Evolutionary conservation across 2,113 vertebrate species (phyloP).

Genomic region (Romanogobio albipinnatus): DNA sequence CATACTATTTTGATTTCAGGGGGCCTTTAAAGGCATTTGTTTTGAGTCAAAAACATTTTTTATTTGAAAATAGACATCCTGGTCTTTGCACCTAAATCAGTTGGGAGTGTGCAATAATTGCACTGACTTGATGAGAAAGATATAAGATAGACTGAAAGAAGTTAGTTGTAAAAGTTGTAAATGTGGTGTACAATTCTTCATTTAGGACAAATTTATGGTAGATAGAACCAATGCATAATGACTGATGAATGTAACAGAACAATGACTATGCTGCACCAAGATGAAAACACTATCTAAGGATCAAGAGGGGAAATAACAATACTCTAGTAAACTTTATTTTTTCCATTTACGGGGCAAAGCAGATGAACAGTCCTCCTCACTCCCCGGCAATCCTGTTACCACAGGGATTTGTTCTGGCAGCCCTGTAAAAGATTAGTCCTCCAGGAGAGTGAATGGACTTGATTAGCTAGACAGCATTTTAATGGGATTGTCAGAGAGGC

Average conservation of each 20-base stretch:
- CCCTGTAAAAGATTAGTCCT: conserved; percentile 81
- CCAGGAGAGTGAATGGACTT: conserved; percentile 79
- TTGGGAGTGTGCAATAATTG: neutral
- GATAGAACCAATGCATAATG: too few species aligned
- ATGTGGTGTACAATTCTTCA: neutral
- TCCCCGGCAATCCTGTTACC: conserved; percentile 76
- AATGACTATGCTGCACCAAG: conserved; percentile 41
- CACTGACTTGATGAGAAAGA: neutral
- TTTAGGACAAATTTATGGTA: neutral
- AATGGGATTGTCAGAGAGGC: conserved; percentile 81
- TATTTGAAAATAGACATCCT: neutral
- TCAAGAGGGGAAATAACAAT: conserved; percentile 25
- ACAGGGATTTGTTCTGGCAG: conserved; percentile 74
- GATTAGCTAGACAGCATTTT: conserved; percentile 85
- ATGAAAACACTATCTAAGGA: conserved; percentile 23
- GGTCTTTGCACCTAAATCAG: neutral
- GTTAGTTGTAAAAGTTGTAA: neutral
- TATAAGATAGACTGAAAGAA: neutral
- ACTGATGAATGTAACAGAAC: neutral
- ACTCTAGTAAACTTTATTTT: conserved; percentile 56
- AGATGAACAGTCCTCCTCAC: conserved; percentile 58
- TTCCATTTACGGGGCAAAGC: conserved; percentile 59
- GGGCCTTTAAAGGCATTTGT: neutral
- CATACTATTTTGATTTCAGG: too few species aligned
- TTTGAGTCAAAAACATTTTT: neutral